Percentiles rank a stretch among this genome's conserved stretches.
Conservation (phyloP, 2,113 vertebrate genomes). For the Pygathrix nemaeus region DNA sequence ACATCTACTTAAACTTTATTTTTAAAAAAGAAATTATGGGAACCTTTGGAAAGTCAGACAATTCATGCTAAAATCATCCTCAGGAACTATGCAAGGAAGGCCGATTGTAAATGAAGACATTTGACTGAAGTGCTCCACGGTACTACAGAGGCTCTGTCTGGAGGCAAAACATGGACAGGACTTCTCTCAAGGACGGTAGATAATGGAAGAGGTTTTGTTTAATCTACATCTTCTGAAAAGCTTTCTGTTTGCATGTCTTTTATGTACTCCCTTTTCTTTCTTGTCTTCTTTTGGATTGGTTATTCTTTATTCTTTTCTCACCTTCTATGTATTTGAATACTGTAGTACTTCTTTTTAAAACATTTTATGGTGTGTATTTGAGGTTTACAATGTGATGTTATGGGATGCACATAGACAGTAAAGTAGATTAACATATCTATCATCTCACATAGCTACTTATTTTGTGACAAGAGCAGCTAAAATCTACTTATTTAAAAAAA, state of each 20-base stretch:
- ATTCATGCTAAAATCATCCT: background rate
- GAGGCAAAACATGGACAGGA: background rate
- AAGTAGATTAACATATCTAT: background rate
- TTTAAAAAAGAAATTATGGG: background rate
- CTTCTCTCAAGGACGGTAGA: background rate
- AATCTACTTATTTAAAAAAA: background rate
- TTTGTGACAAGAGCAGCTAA: background rate
- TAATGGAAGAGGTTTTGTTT: background rate
- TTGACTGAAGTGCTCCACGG: background rate
- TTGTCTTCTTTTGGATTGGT: background rate
- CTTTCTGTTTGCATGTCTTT: background rate
- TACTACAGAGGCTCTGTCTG: background rate
- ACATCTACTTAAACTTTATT: background rate
- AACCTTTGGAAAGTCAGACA: background rate
- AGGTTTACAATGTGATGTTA: background rate
- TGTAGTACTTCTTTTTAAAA: background rate
- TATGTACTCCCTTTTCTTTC: background rate
- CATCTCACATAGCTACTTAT: background rate
- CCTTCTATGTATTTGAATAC: background rate
- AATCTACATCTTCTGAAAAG: background rate
- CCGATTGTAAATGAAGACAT: background rate
- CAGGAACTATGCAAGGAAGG: background rate
- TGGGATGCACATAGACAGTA: background rate
- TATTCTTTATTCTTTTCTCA: background rate
- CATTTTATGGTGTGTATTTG: background rate